Base-by-base conservation (phyloP, 2,888 invertebrate species). In the Escarpia spicata region DNA sequence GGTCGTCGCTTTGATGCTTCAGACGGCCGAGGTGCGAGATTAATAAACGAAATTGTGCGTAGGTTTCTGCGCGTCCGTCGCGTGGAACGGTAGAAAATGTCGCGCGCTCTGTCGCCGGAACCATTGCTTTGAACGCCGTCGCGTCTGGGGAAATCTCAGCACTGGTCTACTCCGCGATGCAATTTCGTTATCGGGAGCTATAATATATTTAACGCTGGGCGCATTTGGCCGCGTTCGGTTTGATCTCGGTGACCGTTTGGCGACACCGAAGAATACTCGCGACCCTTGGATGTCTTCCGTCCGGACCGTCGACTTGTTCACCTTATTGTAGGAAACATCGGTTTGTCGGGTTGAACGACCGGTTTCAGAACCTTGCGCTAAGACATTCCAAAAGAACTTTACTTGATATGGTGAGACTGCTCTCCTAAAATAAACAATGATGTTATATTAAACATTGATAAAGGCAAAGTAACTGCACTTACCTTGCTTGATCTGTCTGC, bases 41-140 rank as follows among this genome's bases (percentile, higher is more conserved):
- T 75, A 75, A 75, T 75, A 75, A 75, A 75, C 75, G 75, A 75
- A 75, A 75, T 75, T 75, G 75, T 75, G 75, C 75, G 75, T 75
- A 75, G 75, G 75, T 19, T n/a, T 19, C 52, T 9, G 9, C 52
- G 75, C 75, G 75, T 26, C 19, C 52, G 52, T 52, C 52, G 75
- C 75, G 75, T 26, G 75, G 26, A 75, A 75, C 75, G 75, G 75
- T 6, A 26, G 75, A 26, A 26, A 75, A 52, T 52, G 52, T 75
- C 26, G 19, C 26, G 75, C 19, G 26, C 75, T 75, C n/a, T 75
- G 75, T 26, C 75, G 75, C 6, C 75, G 75, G 75, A 6, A 4
- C 3, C 75, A 26, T 2, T 15, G 26, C 75, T 75, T 75, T 75
- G 75, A 75, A 75, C 75, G 75, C 19, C 26, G 26, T 26, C 75